Evolutionary conservation across 2,113 vertebrate genomes (phyloP).

Genomic region (Mandrillus leucophaeus): DNA sequence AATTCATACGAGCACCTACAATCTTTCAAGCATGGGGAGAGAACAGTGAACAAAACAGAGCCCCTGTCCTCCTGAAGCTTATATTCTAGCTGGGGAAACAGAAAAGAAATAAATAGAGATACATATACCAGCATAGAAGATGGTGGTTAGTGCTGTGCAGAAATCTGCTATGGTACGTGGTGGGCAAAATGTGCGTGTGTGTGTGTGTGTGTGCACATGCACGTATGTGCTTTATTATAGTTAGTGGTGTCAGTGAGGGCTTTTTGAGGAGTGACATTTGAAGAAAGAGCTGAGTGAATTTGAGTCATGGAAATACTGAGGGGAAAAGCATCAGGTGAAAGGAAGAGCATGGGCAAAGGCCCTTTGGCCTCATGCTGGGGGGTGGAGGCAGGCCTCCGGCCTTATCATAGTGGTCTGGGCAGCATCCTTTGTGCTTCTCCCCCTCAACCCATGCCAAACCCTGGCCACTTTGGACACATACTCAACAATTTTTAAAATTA

Average conservation of each 20-base stretch:
- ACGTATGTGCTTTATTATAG: background rate
- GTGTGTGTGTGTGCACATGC: rapidly evolving
- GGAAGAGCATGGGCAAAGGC: background rate
- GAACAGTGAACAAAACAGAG: background rate
- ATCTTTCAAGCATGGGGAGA: background rate
- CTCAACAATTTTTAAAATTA: background rate
- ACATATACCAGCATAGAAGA: background rate
- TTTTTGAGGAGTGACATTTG: background rate
- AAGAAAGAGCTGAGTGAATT: background rate
- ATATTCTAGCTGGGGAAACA: background rate
- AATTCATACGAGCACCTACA: background rate
- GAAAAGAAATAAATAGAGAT: background rate
- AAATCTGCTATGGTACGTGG: rapidly evolving
- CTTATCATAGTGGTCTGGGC: rapidly evolving
- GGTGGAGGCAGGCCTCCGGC: background rate
- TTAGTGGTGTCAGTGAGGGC: background rate
- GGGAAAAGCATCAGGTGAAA: background rate
- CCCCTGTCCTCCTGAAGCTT: background rate
- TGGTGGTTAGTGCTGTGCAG: background rate
- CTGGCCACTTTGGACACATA: background rate
- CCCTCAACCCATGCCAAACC: background rate
- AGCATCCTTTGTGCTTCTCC: background rate
- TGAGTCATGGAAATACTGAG: background rate
- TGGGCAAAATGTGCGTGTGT: rapidly evolving
- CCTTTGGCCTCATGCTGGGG: background rate